Evolutionary conservation across 2,888 invertebrate genomes (phyloP), one percentile per base, ranked within the genome.

Genomic region (Ormyrus nitidulus): DNA sequence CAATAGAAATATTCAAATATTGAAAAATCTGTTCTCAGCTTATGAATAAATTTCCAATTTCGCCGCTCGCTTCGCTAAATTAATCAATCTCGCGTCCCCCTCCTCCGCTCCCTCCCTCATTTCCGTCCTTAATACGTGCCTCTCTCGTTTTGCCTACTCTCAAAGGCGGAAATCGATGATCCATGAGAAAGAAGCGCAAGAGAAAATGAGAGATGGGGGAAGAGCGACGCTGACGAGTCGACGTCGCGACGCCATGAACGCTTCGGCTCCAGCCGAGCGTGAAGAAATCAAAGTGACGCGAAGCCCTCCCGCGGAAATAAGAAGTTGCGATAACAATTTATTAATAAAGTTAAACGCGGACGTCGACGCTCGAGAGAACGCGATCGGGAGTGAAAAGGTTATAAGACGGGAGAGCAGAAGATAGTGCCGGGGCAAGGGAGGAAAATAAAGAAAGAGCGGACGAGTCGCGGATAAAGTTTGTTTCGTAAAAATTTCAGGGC

Each of bases 301-400:
- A 44, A 13, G 11, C 7, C 34, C 54, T 6, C 10, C 46, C 73
- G 46, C 46, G 54, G 61, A 34, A 61, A 65, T 34, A 65, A 44
- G 74, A 62, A 72, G 53, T 74, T 34, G 65, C 13, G 70, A 77
- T 77, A 64, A 70, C 56, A 77, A 64, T 70, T 77, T 77, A 77
- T 77, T 70, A 77, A 77, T 64, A 77, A 77, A 77, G 70, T 70
- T 70, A 48, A 77, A 70, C 10, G 44, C 49, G 62, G 7, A 7
- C 44, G 11, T 34, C 59, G 70, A 48, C 34, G 9, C 10, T 65
- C 65, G 65, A 65, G 2, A 49, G n/a, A 10, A 9, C 48, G 19
- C 56, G 48, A 34, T 8, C 48, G 48, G 49, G 44, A 34, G 56
- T 11, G 53, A 11, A 19, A 9, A 13, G 46, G 49, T 34, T 34